These are phyloP conservation scores for Psephotus haematonotus DNA, from an alignment of 2,113 vertebrate species.

Conservation along the genomic window DNA sequence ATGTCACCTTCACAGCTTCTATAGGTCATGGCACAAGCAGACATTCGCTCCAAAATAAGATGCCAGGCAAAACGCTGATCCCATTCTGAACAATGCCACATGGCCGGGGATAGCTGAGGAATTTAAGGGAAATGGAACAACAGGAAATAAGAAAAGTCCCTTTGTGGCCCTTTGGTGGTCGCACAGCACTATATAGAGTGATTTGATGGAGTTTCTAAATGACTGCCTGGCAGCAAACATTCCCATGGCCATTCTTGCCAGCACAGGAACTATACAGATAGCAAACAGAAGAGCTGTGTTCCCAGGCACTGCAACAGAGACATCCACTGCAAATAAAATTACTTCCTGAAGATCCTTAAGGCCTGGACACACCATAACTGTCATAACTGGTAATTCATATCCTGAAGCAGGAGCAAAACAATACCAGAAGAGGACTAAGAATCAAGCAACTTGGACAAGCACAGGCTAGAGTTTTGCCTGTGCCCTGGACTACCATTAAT, in stretches of 20 bases:
- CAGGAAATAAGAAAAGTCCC: neutral
- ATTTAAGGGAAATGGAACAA: neutral
- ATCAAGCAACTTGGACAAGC: neutral
- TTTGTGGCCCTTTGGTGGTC: neutral
- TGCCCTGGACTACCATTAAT: neutral
- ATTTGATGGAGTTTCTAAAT: neutral
- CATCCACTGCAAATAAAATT: neutral
- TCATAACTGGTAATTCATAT: neutral
- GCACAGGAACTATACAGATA: neutral
- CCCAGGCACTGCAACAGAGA: neutral
- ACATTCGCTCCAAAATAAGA: neutral
- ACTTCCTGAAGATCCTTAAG: neutral
- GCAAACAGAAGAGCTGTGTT: neutral
- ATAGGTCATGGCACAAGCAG: slow-evolving; percentile 18
- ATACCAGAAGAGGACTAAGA: neutral
- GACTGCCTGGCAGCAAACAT: neutral
- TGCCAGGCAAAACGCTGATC: neutral
- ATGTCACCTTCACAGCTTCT: slow-evolving; percentile 59
- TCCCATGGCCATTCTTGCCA: neutral
- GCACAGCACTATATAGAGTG: accelerated
- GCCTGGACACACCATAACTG: neutral
- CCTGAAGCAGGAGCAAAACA: neutral
- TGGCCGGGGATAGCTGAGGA: neutral
- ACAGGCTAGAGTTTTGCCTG: neutral
- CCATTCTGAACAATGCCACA: neutral